Base-by-base conservation (phyloP, 2,797 vertebrate genomes). In the Cirrhinus molitorella region DNA sequence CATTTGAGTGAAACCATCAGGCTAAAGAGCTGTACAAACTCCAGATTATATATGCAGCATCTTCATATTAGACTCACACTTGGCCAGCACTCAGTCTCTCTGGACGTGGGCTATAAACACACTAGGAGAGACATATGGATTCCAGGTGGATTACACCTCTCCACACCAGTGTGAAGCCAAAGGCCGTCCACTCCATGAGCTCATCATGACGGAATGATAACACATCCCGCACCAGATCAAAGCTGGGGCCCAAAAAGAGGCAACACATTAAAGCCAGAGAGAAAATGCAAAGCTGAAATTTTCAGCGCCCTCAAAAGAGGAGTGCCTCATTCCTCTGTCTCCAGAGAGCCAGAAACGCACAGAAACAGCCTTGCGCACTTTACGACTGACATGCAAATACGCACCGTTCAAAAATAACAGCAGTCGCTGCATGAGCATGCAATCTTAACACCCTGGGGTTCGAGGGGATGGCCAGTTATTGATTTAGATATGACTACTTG, bases 151-250 rank as follows among this genome's bases (percentile, higher is more conserved):
- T 88, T 89, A 88, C 86, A 91, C 90, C 92, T 91, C 89, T 92
- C 89, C 86, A 88, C 71, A 72, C 43, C 63, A 84, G 28, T 80
- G 70, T 79, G 68, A 80, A 85, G 89, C 85, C 89, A 85, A 86
- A 90, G 92, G 89, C 91, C 85, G 91, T 91, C 88, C 88, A 88
- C 90, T 93, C 89, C 91, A 94, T 94, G 94, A 96, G 96, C 94
- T 95, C 95, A 96, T 94, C 93, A 92, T 92, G 92, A 94, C 84
- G 88, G 96, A 97, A 97, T 96, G 96, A 95, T 96, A 97, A 97
- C 95, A 91, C 96, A 97, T 95, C 95, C 96, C 95, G 95, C 95
- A 93, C 93, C 94, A 96, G 96, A 97, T 98, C 96, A 99, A 97
- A 97, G 96, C 86, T 87, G 93, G 92, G 93, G 80, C 80, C 79